These are phyloP conservation scores for Metellina segmentata DNA, from an alignment of 2,888 invertebrate genomes.

Conservation along the genomic window DNA sequence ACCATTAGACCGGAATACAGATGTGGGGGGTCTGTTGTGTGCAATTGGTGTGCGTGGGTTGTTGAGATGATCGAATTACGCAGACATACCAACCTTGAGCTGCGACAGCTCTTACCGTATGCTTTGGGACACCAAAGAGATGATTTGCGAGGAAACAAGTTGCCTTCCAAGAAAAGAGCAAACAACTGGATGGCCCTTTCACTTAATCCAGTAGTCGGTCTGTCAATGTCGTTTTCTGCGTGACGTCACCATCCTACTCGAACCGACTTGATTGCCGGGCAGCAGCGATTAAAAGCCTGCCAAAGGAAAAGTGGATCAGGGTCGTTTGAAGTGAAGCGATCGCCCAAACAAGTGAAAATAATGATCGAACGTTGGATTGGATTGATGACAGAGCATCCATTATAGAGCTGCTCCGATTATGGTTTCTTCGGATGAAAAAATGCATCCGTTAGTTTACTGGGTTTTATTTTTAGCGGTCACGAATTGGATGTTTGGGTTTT, in stretches of 20 bases:
- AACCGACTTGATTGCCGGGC: slow-evolving; percentile 25
- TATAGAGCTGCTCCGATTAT: background rate
- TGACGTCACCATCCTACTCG: slow-evolving; percentile 35
- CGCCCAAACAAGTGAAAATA: background rate
- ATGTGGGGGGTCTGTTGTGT: no score
- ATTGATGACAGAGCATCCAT: background rate
- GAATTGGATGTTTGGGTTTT: background rate
- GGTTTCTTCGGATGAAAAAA: background rate
- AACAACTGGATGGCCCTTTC: slow-evolving; percentile 10
- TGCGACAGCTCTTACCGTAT: no score
- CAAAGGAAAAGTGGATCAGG: slow-evolving; percentile 41
- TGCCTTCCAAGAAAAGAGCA: background rate
- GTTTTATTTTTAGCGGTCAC: no score
- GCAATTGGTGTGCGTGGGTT: no score
- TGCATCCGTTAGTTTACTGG: no score
- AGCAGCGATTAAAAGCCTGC: slow-evolving; percentile 30
- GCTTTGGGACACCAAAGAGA: no score
- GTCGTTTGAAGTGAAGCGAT: background rate
- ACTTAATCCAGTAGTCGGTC: background rate
- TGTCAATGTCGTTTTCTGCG: slow-evolving; percentile 10
- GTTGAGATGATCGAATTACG: no score
- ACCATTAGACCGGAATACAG: no score
- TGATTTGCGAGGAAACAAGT: background rate
- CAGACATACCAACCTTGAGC: no score
- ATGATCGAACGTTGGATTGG: background rate